Evolutionary conservation across 2,113 vertebrate genomes (phyloP).

Genomic region (Myotis lucifugus): DNA sequence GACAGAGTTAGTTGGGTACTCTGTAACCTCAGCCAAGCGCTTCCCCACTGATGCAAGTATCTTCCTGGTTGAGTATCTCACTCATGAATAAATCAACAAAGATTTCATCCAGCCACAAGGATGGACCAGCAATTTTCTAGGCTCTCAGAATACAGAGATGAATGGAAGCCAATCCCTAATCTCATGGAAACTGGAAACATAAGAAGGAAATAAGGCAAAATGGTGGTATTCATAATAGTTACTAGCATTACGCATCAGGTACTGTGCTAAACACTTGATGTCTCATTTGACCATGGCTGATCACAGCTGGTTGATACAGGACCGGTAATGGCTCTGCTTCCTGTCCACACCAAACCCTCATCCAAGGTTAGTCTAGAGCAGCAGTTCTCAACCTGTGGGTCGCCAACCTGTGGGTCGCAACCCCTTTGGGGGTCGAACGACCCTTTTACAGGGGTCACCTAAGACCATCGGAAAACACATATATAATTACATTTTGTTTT

Average conservation of each 20-base stretch:
- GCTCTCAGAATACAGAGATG: neutral
- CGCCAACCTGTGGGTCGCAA: too few relatives aligned
- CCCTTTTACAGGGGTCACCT: too few relatives aligned
- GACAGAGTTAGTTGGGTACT: neutral
- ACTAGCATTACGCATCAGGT: rapidly evolving
- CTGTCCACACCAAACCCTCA: too few relatives aligned
- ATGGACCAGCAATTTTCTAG: neutral
- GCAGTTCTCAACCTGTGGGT: too few relatives aligned
- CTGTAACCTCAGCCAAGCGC: neutral
- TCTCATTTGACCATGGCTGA: neutral
- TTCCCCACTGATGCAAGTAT: neutral
- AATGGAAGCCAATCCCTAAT: neutral
- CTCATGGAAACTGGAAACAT: neutral
- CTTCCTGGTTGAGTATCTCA: neutral
- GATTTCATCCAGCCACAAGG: neutral
- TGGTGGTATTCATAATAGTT: rapidly evolving
- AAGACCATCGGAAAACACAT: too few relatives aligned
- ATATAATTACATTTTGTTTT: too few relatives aligned
- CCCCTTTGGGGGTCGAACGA: too few relatives aligned
- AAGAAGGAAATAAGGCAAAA: neutral
- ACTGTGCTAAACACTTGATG: neutral
- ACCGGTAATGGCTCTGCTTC: neutral
- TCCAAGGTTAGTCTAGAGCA: neutral
- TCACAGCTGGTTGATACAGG: neutral
- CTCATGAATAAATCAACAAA: neutral